These are phyloP conservation scores for Edolisoma coerulescens DNA, from an alignment of 2,113 vertebrate species.

Conservation along the genomic window DNA sequence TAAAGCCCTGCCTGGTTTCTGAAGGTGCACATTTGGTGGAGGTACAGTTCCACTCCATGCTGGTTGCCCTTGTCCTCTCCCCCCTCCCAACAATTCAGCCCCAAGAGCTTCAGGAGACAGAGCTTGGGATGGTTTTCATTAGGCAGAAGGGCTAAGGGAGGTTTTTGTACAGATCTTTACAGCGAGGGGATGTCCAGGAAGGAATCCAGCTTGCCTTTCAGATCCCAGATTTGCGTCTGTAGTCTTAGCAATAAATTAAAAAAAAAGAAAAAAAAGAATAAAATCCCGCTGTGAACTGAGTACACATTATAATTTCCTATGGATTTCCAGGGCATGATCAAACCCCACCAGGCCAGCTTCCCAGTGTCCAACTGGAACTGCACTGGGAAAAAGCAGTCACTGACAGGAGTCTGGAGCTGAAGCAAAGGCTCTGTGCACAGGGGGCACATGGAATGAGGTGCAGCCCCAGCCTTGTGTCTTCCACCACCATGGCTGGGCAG, in stretches of 20 bases:
- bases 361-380: background rate
- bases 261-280: background rate
- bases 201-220: background rate
- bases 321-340: background rate
- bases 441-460: rapidly evolving
- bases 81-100: background rate
- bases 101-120: background rate
- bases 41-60: background rate
- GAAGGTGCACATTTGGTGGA: background rate
- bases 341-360: background rate
- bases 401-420: background rate
- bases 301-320: background rate
- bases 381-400: background rate
- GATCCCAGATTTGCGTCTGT: background rate
- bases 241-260: background rate
- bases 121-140: background rate
- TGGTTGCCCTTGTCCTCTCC: background rate
- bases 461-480: background rate
- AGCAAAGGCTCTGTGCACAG: rapidly evolving
- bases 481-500: background rate
- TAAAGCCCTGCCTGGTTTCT: background rate
- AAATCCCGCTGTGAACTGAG: background rate
- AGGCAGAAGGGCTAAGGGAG: background rate
- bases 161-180: background rate
- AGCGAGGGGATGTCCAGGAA: background rate